Conservation (phyloP, 2,113 vertebrate genomes). For the Hirundichthys speculiger region DNA sequence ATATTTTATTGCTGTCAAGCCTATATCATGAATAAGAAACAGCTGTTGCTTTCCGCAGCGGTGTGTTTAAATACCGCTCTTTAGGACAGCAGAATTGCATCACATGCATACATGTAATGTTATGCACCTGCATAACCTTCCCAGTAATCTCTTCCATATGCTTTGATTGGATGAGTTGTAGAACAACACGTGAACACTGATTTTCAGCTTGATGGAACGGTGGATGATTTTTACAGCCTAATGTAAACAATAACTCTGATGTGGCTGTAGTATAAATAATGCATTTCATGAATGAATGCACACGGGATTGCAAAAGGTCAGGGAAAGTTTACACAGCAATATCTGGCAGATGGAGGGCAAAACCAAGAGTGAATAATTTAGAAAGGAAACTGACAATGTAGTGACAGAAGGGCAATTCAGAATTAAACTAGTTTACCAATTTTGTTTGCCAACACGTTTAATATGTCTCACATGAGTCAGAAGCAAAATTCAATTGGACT, state of each 20-base stretch:
- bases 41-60: conserved; percentile 54
- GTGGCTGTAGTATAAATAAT: conserved; percentile 70
- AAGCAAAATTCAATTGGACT: conserved; percentile 39
- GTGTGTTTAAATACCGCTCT: conserved; percentile 20
- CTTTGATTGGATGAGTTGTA: conserved; percentile 9
- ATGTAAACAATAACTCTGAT: conserved; percentile 71
- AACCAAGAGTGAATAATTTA: conserved; percentile 72
- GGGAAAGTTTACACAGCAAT: conserved; percentile 73
- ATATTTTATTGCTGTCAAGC: conserved; percentile 16
- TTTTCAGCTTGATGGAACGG: conserved; percentile 25
- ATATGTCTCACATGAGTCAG: conserved; percentile 30
- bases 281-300: conserved; percentile 68
- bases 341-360: conserved; percentile 67
- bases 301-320: conserved; percentile 69
- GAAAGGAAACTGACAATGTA: conserved; percentile 52
- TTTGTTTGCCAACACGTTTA: conserved; percentile 41
- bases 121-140: conserved; percentile 28
- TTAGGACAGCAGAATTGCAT: no score
- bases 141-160: conserved; percentile 21
- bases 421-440: conserved; percentile 60
- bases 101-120: conserved; percentile 12
- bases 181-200: conserved; percentile 30
- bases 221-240: conserved; percentile 42
- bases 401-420: conserved; percentile 60
- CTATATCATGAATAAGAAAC: conserved; percentile 27